phyloP scores from a whole-genome alignment of 2,113 vertebrate species.

The Ibidorhyncha struthersii region DNA sequence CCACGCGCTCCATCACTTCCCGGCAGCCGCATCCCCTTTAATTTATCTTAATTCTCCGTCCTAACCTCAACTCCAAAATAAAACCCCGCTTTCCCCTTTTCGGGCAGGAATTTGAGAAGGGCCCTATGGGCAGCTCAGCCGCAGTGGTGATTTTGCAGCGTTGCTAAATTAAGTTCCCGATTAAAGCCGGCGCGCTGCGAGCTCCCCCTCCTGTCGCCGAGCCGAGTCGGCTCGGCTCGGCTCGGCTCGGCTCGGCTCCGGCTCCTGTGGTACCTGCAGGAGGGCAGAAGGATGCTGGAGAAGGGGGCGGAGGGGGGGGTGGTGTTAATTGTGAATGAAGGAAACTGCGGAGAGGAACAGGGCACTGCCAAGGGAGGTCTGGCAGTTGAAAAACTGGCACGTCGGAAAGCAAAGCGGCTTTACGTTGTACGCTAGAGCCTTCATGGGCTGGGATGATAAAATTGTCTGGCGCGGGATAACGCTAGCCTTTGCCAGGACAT shows the following conservation, averaged over 20 bases:
- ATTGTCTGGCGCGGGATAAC: not conserved
- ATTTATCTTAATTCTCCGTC: not conserved
- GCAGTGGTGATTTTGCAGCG: not conserved
- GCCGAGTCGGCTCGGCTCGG: too few relatives aligned
- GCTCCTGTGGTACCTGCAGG: fast-evolving
- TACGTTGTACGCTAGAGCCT: not conserved
- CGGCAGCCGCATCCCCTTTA: fast-evolving
- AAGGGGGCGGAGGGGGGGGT: fast-evolving
- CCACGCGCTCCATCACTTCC: not conserved
- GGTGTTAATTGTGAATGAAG: not conserved
- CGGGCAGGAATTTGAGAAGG: not conserved
- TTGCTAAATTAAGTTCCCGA: not conserved
- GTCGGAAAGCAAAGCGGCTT: conserved; percentile 25
- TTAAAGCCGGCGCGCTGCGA: conserved; percentile 9
- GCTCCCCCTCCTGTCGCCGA: conserved; percentile 57
- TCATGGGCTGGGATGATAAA: conserved; percentile 41
- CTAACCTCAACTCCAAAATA: not conserved
- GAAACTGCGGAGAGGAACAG: not conserved
- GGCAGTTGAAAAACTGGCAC: not conserved
- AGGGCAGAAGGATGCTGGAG: not conserved
- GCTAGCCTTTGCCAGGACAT: conserved; percentile 20
- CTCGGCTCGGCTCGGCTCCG: too few relatives aligned
- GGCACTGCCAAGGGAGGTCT: not conserved
- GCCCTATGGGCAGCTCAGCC: not conserved
- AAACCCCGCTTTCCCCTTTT: not conserved